Evolutionary conservation across 2,888 invertebrate species (phyloP), one percentile per base, ranked within the genome.

Genomic region (Lithophane ornitopus): DNA sequence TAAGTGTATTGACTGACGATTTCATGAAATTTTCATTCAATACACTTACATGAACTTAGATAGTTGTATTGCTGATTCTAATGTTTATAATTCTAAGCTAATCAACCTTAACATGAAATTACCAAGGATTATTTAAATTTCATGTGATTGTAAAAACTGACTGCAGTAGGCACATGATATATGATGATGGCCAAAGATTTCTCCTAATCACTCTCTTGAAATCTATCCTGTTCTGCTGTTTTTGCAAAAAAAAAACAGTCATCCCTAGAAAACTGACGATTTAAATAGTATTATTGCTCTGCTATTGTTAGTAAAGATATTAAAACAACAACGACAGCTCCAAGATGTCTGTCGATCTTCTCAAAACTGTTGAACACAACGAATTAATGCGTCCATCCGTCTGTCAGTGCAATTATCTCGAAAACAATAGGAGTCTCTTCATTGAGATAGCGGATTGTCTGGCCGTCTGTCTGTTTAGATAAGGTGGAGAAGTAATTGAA

Each of bases 401-500:
- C 70, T 74, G 74, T 80, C 62, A 70, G 16, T 28, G 46, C 34
- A 63, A 59, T 67, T 74, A 80, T 81, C 84, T 84, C 41, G 12
- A 49, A 63, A 79, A 81, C 74, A 80, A 84, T 69, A 59, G 59
- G n/a, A 26, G 58, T 59, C 12, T 61, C 52, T 70, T 61, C 58
- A 59, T 61, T 72, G 46, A 70, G 70, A 74, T 74, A 74, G 58
- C 41, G 11, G 8, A 68, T 74, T 84, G 81, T 84, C 84, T 70
- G 68, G 1, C n/a, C 54, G 68, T 62, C 79, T 66, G 65, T 78
- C 28, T 63, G 26, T 65, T 46, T 11, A 66, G 80, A 84, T 81
- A 81, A 70, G 62, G 12, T n/a, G 12, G 59, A 78, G 58, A 56
- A 56, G 49, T 84, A 74, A 84, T 80, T 80, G 74, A 68, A 80